Base-by-base conservation (phyloP, 2,888 invertebrate genomes). In the Agonum fuliginosum region DNA sequence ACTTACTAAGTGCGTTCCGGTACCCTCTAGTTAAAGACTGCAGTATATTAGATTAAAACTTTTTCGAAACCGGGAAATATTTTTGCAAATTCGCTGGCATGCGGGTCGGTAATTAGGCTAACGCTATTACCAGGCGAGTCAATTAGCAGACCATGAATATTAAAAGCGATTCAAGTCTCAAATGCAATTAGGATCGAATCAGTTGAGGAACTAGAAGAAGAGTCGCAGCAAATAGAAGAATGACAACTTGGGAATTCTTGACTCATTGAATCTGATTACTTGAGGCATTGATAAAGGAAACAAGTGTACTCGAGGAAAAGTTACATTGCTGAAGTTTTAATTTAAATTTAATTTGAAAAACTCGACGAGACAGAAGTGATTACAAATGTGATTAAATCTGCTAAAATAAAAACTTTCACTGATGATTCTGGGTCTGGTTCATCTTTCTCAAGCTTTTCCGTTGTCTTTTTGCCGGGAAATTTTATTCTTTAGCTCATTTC, bases 121-220 rank as follows among this genome's bases (percentile, higher is more conserved):
- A 86, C 83, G 81, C 79, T 80, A 83, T 86, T 86, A 85, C 80
- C 81, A 80, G 80, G 83, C 79, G 81, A 85, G 83, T 86, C 85
- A 85, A 85, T 86, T 85, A 85, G 83, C 79, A 78, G 81, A 83
- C 82, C 84, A 84, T 85, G 85, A 85, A 85, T 86, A 85, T 85
- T 85, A 84, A 84, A 83, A 83, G 81, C 81, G 67, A 75, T 75
- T 75, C 75, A 65, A 75, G 22, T 48, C 75, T 75, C 75, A 75
- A 75, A 75, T 67, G 67, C 75, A 75, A 75, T 75, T 75, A 75
- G 75, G 67, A 75, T 75, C 67, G 51, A 67, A 75, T 75, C 75
- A 75, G 74, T 46, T 73, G 19, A 62, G 30, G 58, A 62, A 41
- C 62, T 24, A 73, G 22, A n/a, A 20, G 54, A 12, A 22, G 17